phyloP scores from a whole-genome alignment of 92 coral and sea anemone species.

The Muricea muricata region DNA sequence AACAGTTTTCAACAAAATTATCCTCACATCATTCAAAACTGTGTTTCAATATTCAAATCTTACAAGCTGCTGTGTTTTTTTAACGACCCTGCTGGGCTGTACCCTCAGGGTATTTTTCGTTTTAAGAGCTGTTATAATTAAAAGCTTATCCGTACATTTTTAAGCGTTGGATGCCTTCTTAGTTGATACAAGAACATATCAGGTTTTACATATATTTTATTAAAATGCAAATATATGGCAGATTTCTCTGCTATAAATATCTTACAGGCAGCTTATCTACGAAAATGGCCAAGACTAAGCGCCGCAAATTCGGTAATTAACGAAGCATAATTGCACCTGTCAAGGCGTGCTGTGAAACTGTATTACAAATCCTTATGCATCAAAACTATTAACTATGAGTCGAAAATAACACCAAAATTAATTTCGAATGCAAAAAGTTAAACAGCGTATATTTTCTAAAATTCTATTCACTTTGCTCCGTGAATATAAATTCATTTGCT shows the following conservation, averaged over 20 bases:
- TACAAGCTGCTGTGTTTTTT: background rate
- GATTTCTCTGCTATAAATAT: background rate
- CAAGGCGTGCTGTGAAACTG: background rate
- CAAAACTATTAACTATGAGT: background rate
- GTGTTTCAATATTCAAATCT: background rate
- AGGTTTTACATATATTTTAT: background rate
- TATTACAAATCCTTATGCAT: background rate
- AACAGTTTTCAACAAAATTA: background rate
- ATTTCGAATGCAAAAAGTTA: background rate
- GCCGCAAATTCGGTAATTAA: background rate
- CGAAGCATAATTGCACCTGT: constrained; percentile 33
- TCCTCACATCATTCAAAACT: background rate
- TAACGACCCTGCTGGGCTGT: background rate
- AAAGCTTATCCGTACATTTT: too few relatives aligned
- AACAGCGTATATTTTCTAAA: background rate
- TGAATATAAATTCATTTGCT: background rate
- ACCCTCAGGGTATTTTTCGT: background rate
- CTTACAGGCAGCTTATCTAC: background rate
- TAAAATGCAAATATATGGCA: constrained; percentile 8
- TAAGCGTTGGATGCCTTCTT: background rate
- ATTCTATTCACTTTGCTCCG: background rate
- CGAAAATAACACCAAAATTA: background rate
- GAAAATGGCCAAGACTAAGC: background rate
- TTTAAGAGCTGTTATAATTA: background rate
- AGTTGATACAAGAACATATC: background rate